Percentiles rank a stretch among this genome's conserved stretches.
phyloP scores from a whole-genome alignment of 2,113 vertebrate species.

The Menidia beryllina region DNA sequence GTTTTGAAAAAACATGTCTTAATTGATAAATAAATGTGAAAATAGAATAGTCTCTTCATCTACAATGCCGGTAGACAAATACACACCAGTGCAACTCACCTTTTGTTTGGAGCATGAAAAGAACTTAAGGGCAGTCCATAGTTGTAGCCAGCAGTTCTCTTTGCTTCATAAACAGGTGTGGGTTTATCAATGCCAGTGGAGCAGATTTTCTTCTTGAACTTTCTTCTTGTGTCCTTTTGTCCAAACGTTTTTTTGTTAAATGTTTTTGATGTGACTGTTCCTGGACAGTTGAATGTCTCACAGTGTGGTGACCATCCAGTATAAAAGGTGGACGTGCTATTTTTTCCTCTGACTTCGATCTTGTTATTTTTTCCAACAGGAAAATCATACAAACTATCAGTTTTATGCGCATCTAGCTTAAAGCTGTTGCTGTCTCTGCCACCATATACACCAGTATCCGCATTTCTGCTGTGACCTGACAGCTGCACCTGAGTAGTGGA shows the following conservation, averaged over 20 bases:
- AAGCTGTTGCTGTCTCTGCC: slow-evolving; percentile 3
- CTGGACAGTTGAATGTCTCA: neutral
- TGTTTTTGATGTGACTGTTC: slow-evolving; percentile 3
- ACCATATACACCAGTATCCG: neutral
- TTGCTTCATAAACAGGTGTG: slow-evolving; percentile 79
- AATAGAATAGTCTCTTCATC: too few species aligned
- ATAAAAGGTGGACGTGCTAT: neutral
- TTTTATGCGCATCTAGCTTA: neutral
- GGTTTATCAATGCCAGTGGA: neutral
- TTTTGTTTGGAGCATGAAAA: slow-evolving; percentile 53
- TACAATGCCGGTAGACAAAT: neutral
- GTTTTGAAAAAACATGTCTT: too few species aligned
- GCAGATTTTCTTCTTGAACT: slow-evolving; percentile 13
- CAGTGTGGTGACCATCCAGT: slow-evolving; percentile 4
- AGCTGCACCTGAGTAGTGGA: slow-evolving; percentile 14
- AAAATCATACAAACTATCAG: slow-evolving; percentile 4
- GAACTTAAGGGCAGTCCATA: slow-evolving; percentile 87
- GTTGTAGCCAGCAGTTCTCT: slow-evolving; percentile 86
- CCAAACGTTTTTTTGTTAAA: slow-evolving; percentile 21
- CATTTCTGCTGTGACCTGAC: neutral
- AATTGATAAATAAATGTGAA: neutral
- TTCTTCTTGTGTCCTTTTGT: slow-evolving; percentile 20
- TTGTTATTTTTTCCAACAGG: slow-evolving; percentile 5
- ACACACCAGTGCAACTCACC: slow-evolving; percentile 45
- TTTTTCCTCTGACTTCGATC: neutral